Evolutionary conservation across 2,797 vertebrate species (phyloP).

Genomic region (Falco cherrug): DNA sequence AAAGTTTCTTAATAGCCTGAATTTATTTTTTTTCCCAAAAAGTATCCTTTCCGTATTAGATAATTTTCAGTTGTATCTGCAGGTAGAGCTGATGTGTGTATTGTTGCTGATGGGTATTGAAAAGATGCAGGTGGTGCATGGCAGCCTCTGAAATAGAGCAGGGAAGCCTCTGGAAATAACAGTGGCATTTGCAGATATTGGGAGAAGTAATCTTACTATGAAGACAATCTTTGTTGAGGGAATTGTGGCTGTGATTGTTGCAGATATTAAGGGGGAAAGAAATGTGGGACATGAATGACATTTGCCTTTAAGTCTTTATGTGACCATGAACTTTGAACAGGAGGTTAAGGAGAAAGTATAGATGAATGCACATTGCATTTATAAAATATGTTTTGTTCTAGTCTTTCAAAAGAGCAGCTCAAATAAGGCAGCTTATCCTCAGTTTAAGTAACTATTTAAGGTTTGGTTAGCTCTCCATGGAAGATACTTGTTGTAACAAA

Average conservation of each 20-base stretch:
- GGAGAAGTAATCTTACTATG: neutral
- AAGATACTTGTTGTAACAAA: neutral
- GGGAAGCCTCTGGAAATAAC: slow-evolving; percentile 3
- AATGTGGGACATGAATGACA: neutral
- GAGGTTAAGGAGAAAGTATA: slow-evolving; percentile 28
- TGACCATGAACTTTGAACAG: slow-evolving; percentile 45
- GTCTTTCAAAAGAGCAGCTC: slow-evolving; percentile 54
- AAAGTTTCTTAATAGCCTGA: neutral
- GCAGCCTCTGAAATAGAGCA: neutral
- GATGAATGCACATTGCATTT: slow-evolving; percentile 47
- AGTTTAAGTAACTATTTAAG: slow-evolving; percentile 58
- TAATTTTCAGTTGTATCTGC: neutral
- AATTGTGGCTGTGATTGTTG: neutral
- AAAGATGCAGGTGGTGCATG: neutral
- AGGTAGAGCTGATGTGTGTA: neutral
- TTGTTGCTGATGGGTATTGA: neutral
- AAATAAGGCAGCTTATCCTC: slow-evolving; percentile 53
- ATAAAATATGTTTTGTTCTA: slow-evolving; percentile 63
- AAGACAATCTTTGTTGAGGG: neutral
- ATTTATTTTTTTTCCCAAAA: slow-evolving; percentile 39
- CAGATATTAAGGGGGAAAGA: neutral
- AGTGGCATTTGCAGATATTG: neutral
- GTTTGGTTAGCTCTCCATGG: slow-evolving; percentile 47
- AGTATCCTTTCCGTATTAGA: neutral
- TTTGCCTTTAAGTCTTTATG: neutral